These are phyloP conservation scores for Phocides pigmalion DNA, from an alignment of 1,140 invertebrate species.

Conservation along the genomic window DNA sequence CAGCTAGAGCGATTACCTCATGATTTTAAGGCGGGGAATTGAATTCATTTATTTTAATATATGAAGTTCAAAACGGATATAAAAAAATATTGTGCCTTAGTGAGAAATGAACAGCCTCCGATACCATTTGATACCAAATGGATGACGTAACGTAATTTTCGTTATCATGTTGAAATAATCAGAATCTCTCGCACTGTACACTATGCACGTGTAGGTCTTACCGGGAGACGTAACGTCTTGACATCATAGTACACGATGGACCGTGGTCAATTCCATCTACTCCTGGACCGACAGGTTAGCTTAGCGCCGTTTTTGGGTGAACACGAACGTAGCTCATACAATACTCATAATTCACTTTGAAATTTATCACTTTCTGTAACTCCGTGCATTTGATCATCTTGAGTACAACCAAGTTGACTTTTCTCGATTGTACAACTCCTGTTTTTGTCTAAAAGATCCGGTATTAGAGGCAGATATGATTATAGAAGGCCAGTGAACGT, in stretches of 20 bases:
- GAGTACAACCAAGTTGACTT: too few species aligned
- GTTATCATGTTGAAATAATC: constrained; percentile 15
- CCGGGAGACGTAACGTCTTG: too few species aligned
- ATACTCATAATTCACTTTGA: too few species aligned
- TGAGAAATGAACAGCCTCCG: constrained; percentile 70
- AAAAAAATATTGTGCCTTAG: constrained; percentile 79
- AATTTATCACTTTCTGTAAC: too few species aligned
- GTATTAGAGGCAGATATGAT: too few species aligned
- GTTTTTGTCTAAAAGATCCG: too few species aligned
- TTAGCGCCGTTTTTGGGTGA: background rate
- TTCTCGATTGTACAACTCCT: too few species aligned
- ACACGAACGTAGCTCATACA: too few species aligned
- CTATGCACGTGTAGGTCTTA: constrained; percentile 47
- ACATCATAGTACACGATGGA: background rate
- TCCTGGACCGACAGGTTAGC: too few species aligned
- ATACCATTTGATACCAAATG: constrained; percentile 61
- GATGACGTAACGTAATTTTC: constrained; percentile 35
- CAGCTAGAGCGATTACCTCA: constrained; percentile 49
- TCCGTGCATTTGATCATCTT: too few species aligned
- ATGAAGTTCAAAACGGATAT: constrained; percentile 80
- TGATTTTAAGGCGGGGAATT: constrained; percentile 58
- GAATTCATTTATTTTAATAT: constrained; percentile 74
- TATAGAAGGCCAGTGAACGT: too few species aligned
- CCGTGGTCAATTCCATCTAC: too few species aligned
- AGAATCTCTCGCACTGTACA: constrained; percentile 59